Evolutionary conservation across 1,140 invertebrate species (phyloP), one percentile per base, ranked within the genome.

Genomic region (Ephestia elutella): DNA sequence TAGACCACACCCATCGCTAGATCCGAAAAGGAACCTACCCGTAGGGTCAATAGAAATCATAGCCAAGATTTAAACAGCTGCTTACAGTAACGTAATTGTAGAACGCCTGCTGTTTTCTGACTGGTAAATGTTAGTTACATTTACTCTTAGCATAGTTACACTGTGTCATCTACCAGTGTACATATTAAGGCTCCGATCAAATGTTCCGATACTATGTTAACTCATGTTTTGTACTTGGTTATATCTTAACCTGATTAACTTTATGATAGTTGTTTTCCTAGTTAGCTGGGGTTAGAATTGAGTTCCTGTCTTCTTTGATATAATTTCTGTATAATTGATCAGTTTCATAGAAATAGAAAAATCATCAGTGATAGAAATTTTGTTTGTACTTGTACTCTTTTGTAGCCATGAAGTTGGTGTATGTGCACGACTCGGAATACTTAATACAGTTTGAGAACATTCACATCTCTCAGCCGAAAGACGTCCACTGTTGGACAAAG

Each of bases 51-150:
- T 59, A 54, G 58, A 59, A 53, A 56, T 55, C 44, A 35, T 54
- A 49, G 59, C n/a, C 44, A 44, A 56, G 25, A 54, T 50, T 50
- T 21, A 60, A 60, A 56, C 48, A 44, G 59, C 44, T 28, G 53
- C 48, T 50, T 54, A 49, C 53, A 54, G 19, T 55, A 49, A 56
- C 54, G 53, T 56, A 56, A 60, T 60, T 60, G 53, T 48, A 44
- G 38, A 50, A 55, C 49, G 30, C 48, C 44, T 11, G 19, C 28
- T 49, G 53, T 30, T 50, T 55, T 60, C 59, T 54, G 54, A 32
- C 59, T 50, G 18, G 20, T 50, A 20, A 50, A 19, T 20, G 49
- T 50, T 44, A 15, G 38, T 10, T 44, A 17, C 38, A 44, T 44
- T 20, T 50, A 50, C 49, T 50, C 49, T 50, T 20, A 20, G 49